phyloP scores from a whole-genome alignment of 2,797 vertebrate genomes.

The Amphiprion clarkii region DNA sequence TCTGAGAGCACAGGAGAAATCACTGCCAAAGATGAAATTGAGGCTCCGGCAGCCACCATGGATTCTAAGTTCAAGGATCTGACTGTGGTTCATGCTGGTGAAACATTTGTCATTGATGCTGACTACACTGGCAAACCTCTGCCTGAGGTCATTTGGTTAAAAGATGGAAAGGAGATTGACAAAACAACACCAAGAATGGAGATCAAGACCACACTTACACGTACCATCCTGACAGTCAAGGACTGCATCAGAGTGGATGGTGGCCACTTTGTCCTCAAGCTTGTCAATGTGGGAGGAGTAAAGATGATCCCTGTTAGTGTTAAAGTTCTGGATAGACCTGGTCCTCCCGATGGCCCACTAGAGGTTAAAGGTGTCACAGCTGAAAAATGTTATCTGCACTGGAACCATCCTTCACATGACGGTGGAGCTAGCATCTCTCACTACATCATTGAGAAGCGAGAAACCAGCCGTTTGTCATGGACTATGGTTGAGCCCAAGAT shows the following conservation, averaged over 20 bases:
- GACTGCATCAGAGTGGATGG: conserved; percentile 93
- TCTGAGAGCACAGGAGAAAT: conserved; percentile 96
- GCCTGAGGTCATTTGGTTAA: conserved; percentile 93
- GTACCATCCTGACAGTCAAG: conserved; percentile 88
- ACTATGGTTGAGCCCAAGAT: conserved; percentile 94
- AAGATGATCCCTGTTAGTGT: conserved; percentile 94
- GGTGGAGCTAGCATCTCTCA: conserved; percentile 97
- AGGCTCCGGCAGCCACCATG: conserved; percentile 91
- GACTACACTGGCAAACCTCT: conserved; percentile 95
- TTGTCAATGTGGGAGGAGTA: conserved; percentile 93
- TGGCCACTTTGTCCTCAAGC: conserved; percentile 93
- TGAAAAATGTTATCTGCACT: conserved; percentile 93
- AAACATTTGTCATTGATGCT: conserved; percentile 95
- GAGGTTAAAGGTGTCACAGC: conserved; percentile 93
- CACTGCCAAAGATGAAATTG: conserved; percentile 95
- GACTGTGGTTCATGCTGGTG: conserved; percentile 90
- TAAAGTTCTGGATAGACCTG: conserved; percentile 95
- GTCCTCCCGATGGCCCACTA: conserved; percentile 94
- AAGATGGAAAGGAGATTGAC: conserved; percentile 92
- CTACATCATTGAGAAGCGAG: conserved; percentile 96
- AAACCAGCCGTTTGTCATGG: conserved; percentile 96
- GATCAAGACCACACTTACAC: conserved; percentile 93
- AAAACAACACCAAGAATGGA: conserved; percentile 88
- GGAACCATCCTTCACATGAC: conserved; percentile 96
- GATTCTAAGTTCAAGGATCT: conserved; percentile 93